Percentiles rank a stretch among this genome's conserved stretches.
Conservation (phyloP, 2,797 vertebrate genomes). For the Onychomys torridus region DNA sequence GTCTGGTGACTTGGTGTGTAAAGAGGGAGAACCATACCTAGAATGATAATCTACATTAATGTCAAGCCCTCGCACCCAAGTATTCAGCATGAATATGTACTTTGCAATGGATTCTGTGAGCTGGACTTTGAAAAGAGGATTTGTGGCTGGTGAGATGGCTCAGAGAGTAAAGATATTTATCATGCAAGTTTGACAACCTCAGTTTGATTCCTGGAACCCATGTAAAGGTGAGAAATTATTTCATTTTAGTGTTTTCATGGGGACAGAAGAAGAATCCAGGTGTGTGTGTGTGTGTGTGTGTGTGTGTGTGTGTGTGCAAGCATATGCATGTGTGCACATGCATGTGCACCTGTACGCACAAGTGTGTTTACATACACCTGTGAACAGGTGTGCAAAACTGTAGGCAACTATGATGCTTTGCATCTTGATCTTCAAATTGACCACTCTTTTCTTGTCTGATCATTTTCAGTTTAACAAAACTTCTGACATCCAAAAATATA, state of each 20-base stretch:
- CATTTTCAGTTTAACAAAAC: constrained; percentile 76
- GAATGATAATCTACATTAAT: not conserved
- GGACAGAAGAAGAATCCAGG: not conserved
- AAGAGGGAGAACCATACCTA: fast-evolving
- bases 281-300: not conserved
- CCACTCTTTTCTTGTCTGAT: constrained; percentile 61
- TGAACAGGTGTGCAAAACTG: not conserved
- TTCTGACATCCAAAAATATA: constrained; percentile 65
- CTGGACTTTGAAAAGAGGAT: not conserved
- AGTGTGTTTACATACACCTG: not conserved
- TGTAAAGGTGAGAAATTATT: not conserved
- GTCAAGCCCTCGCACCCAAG: not conserved
- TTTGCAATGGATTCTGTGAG: not conserved
- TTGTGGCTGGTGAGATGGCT: not conserved
- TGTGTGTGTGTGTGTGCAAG: no score
- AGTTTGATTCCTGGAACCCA: not conserved
- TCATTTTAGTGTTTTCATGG: no score
- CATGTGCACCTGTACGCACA: no score
- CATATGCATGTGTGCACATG: not conserved
- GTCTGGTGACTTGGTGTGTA: not conserved
- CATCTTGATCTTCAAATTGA: constrained; percentile 57
- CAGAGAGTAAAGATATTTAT: not conserved
- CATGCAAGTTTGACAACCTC: not conserved
- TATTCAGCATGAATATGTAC: not conserved
- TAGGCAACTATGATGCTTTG: not conserved